phyloP scores from a whole-genome alignment of 2,888 invertebrate genomes.

The Nemotelus pantherinus region DNA sequence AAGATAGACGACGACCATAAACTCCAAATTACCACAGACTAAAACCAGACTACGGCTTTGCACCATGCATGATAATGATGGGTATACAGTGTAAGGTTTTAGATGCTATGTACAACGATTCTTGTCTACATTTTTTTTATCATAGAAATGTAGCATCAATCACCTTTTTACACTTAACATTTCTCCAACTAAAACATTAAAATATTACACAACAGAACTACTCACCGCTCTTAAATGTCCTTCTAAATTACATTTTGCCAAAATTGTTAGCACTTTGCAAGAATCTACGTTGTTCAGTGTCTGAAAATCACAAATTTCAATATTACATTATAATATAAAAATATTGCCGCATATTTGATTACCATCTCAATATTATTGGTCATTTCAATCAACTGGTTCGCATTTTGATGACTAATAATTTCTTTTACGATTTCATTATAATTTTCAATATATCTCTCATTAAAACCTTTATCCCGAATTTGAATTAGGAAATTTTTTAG shows the following conservation, averaged over 20 bases:
- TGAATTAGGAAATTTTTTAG: constrained; percentile 60
- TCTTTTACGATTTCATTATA: constrained; percentile 48
- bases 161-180: no score
- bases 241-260: constrained; percentile 60
- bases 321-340: constrained; percentile 35
- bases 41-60: no score
- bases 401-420: constrained; percentile 56
- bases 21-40: no score
- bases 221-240: constrained; percentile 61
- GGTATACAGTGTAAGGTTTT: no score
- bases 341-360: neutral
- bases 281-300: constrained; percentile 54
- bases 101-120: no score
- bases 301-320: neutral
- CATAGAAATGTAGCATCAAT: no score
- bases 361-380: constrained; percentile 46
- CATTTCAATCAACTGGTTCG: constrained; percentile 57
- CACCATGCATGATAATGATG: no score
- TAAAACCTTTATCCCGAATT: constrained; percentile 51
- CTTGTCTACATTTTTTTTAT: no score
- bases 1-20: no score
- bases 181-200: no score
- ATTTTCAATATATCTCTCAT: constrained; percentile 55
- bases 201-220: neutral
- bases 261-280: constrained; percentile 55